Conservation (phyloP, 30 jellyfish, hydroid and myxozoan genomes). For the Aurelia coerulea region DNA sequence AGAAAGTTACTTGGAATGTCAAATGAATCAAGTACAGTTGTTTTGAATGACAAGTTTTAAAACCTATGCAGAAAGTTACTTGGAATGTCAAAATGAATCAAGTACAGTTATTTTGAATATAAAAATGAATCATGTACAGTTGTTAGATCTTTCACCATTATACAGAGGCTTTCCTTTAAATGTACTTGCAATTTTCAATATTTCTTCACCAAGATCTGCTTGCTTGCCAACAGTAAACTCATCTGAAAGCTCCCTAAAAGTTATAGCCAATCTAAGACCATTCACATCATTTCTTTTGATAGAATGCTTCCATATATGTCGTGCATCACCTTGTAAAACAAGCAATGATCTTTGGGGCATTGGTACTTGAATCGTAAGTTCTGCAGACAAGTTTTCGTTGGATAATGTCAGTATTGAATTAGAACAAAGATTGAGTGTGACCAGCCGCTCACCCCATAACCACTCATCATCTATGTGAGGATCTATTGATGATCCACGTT, state of each 20-base stretch:
- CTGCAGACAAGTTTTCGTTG: slow-evolving; percentile 27
- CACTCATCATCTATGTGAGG: slow-evolving; percentile 98
- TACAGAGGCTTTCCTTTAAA: slow-evolving; percentile 76
- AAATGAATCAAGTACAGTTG: too few relatives aligned
- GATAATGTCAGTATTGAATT: slow-evolving; percentile 71
- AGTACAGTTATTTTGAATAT: background rate
- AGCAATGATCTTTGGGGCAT: slow-evolving; percentile 84
- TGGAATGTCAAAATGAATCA: background rate
- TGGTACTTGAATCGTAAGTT: slow-evolving; percentile 68
- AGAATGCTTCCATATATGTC: slow-evolving; percentile 91
- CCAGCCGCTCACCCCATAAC: slow-evolving; percentile 99
- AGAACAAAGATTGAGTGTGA: slow-evolving; percentile 76
- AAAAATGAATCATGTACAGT: background rate
- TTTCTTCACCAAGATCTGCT: slow-evolving; percentile 49
- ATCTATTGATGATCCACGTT: slow-evolving; percentile 96
- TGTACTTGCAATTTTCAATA: slow-evolving; percentile 57
- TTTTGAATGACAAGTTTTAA: too few relatives aligned
- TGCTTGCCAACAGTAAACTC: slow-evolving; percentile 48
- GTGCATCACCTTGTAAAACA: slow-evolving; percentile 78
- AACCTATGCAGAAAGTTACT: too few relatives aligned
- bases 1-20: too few relatives aligned
- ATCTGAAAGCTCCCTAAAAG: slow-evolving; percentile 86
- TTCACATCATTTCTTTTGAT: slow-evolving; percentile 63
- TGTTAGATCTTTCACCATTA: background rate
- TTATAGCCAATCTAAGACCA: slow-evolving; percentile 77